A percentile compares a stretch with the other conserved stretches of the same genome.
Evolutionary conservation across 2,797 vertebrate genomes (phyloP).

Genomic region (Numenius phaeopus): DNA sequence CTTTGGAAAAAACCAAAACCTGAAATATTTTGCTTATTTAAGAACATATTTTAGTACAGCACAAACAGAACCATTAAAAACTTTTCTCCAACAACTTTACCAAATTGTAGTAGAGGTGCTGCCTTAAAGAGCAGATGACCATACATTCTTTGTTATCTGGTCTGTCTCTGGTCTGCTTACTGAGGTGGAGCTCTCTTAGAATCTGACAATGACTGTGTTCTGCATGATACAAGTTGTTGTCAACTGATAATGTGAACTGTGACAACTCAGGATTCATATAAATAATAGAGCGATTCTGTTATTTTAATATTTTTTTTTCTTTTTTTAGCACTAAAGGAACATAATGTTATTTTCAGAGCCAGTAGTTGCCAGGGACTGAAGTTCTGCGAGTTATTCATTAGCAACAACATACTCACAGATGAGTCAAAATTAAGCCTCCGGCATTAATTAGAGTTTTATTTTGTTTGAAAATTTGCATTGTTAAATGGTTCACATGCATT

Average conservation of each 20-base stretch:
- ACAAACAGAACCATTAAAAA: neutral
- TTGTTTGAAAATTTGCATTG: conserved; percentile 24
- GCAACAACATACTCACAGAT: neutral
- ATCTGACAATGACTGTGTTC: neutral
- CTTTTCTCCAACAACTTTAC: neutral
- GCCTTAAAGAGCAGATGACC: neutral
- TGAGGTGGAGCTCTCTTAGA: neutral
- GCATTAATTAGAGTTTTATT: conserved; percentile 10
- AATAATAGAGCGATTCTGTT: neutral
- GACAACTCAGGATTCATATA: neutral
- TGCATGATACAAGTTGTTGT: neutral
- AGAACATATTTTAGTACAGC: neutral
- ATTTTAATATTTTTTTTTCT: neutral
- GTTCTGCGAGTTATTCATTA: neutral
- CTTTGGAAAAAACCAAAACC: neutral
- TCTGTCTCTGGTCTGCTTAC: neutral
- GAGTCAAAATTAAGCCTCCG: conserved; percentile 8
- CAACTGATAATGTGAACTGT: neutral
- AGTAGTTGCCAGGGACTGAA: neutral
- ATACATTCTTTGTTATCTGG: neutral
- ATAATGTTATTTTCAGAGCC: neutral
- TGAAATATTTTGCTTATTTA: neutral
- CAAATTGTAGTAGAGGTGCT: neutral
- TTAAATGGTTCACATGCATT: neutral
- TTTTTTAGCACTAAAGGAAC: conserved; percentile 3